Evolutionary conservation across 2,113 vertebrate genomes (phyloP), one percentile per base, ranked within the genome.

Genomic region (Tachysurus fulvidraco): DNA sequence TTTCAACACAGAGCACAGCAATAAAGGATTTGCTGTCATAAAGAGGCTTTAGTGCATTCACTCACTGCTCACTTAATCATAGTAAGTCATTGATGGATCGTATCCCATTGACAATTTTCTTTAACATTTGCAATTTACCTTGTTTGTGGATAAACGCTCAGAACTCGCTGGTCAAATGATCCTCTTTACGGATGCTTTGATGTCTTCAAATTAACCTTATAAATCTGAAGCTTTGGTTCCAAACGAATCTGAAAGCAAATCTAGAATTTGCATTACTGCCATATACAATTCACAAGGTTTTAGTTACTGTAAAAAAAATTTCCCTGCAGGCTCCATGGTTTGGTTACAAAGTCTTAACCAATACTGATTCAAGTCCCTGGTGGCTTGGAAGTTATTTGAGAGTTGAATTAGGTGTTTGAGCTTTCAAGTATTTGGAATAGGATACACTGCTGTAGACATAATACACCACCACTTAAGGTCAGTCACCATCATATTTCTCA

Each of bases 11-110:
- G 28, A 55, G 41, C 55, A 41, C 54, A 59, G 78, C 12, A 41
- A 81, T 81, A 44, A 81, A 81, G 44, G 55, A 81, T 60, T 81
- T 60, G 78, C 78, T 81, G 78, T 60, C 55, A 60, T 44, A 60
- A 81, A 81, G 36, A 60, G 28, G 19, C 78, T 55, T 41, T 36
- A 59, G 54, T 10, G 10, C 25, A 1, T 80, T 78, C 28, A 59
- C 78, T 13, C 54, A 80, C 12, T 44, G 78, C 55, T 81, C 78
- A 25, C 78, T 81, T 60, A 21, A 60, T 81, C 55, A 81, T 25
- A 60, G 30, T 14, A 54, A 54, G 14, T 54, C 3, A 19, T n/a
- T 13, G 6, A 78, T 30, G 46, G 73, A 52, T 76, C 73, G 52
- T 25, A 50, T 76, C 73, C 77, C 77, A 44, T 30, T 60, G 78